Percentiles rank a stretch among this genome's conserved stretches.
Evolutionary conservation across 2,888 invertebrate species (phyloP).

Genomic region (Hyposoter dolosus): DNA sequence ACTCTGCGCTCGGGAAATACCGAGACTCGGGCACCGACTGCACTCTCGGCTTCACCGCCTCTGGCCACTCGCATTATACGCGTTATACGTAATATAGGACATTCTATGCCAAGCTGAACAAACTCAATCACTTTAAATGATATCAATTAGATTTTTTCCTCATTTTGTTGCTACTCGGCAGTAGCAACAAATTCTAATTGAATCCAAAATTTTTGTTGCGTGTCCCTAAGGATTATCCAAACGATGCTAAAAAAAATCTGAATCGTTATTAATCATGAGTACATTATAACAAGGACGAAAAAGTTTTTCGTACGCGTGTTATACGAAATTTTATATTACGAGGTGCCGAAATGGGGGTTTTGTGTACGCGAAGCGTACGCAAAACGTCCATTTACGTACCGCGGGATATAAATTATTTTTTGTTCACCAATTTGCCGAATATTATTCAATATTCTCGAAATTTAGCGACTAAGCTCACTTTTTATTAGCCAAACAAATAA

Average conservation of each 20-base stretch:
- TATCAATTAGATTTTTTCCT: neutral
- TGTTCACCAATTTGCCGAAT: neutral
- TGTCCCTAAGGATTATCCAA: neutral
- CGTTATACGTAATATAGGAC: neutral
- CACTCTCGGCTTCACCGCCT: constrained; percentile 63
- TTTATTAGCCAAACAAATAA: neutral
- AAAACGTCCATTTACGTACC: too few species aligned
- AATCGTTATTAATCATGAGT: neutral
- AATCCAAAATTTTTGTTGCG: neutral
- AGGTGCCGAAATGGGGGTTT: too few species aligned
- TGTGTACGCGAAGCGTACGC: too few species aligned
- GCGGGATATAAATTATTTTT: neutral
- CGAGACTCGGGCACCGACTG: constrained; percentile 39
- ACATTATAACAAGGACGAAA: too few species aligned
- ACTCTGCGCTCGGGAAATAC: constrained; percentile 64
- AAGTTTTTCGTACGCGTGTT: too few species aligned
- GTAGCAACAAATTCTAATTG: neutral
- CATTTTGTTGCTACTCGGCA: neutral
- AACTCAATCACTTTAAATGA: neutral
- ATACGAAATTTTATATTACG: too few species aligned
- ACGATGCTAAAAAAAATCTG: neutral
- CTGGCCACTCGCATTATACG: constrained; percentile 39
- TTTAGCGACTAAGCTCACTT: neutral
- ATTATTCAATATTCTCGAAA: neutral
- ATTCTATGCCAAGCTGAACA: neutral